A percentile compares a stretch with the other conserved stretches of the same genome.
phyloP scores from a whole-genome alignment of 2,888 invertebrate genomes.

The Synergus itoensis region DNA sequence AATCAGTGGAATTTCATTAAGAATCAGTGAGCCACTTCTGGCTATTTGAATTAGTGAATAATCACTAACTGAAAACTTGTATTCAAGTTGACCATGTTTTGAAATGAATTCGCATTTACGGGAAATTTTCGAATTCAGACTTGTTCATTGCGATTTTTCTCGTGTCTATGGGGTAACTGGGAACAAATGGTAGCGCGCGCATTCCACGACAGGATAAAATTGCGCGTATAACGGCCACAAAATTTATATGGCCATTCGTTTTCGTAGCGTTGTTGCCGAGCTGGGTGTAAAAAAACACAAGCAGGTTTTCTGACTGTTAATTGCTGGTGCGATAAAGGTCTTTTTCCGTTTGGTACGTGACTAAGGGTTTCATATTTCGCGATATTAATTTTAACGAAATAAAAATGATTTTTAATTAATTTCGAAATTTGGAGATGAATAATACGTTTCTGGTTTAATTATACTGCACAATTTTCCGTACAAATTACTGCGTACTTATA shows the following conservation, averaged over 20 bases:
- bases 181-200: constrained; percentile 29
- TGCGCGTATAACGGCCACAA: constrained; percentile 22
- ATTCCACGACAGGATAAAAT: constrained; percentile 37
- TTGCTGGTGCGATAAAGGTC: constrained; percentile 27
- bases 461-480: too few species aligned
- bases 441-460: too few species aligned
- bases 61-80: too few species aligned
- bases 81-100: neutral
- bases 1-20: too few species aligned
- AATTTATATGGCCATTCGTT: constrained; percentile 35
- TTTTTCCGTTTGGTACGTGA: constrained; percentile 23
- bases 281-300: constrained; percentile 22
- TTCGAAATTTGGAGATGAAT: too few species aligned
- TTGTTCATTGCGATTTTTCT: constrained; percentile 23
- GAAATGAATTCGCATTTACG: neutral
- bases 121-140: constrained; percentile 31
- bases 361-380: constrained; percentile 11
- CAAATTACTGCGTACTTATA: too few species aligned
- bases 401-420: neutral
- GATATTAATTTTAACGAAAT: neutral
- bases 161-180: neutral
- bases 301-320: constrained; percentile 35
- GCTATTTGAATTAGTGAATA: too few species aligned
- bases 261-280: constrained; percentile 23
- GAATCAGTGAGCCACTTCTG: too few species aligned